Conservation (phyloP, 2,113 vertebrate species). For the Etheostoma cragini region DNA sequence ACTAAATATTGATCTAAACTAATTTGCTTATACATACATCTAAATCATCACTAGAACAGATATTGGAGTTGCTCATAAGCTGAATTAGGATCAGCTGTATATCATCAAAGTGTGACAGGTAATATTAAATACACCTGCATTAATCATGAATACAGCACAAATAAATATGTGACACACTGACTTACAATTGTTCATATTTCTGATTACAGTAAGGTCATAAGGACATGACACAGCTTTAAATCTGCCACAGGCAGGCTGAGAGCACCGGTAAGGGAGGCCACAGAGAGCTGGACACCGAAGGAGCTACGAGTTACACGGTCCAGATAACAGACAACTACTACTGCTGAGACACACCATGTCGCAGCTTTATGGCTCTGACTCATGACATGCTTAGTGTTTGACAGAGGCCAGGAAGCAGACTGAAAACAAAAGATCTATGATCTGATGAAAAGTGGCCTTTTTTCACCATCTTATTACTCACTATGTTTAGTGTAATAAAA, state of each 20-base stretch:
- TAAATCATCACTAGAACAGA: neutral
- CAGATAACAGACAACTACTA: constrained; percentile 5
- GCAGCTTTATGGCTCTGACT: neutral
- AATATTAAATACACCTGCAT: neutral
- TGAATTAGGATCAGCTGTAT: neutral
- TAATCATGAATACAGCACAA: neutral
- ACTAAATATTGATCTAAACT: neutral
- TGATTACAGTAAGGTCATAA: constrained; percentile 16
- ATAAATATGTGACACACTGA: neutral
- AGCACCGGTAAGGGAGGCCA: neutral
- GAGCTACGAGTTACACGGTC: neutral
- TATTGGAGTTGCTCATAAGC: neutral
- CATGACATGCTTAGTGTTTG: neutral
- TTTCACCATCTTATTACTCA: no score
- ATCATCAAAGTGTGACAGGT: neutral
- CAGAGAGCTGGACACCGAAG: constrained; percentile 1
- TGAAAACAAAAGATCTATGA: neutral
- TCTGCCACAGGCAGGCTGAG: neutral
- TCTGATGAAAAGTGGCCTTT: neutral
- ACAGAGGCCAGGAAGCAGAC: neutral
- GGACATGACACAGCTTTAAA: constrained; percentile 5
- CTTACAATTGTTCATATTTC: neutral
- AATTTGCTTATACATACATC: neutral
- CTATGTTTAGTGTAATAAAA: neutral
- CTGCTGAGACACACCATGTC: neutral